phyloP scores from a whole-genome alignment of 2,797 vertebrate species.

The Etheostoma perlongum region DNA sequence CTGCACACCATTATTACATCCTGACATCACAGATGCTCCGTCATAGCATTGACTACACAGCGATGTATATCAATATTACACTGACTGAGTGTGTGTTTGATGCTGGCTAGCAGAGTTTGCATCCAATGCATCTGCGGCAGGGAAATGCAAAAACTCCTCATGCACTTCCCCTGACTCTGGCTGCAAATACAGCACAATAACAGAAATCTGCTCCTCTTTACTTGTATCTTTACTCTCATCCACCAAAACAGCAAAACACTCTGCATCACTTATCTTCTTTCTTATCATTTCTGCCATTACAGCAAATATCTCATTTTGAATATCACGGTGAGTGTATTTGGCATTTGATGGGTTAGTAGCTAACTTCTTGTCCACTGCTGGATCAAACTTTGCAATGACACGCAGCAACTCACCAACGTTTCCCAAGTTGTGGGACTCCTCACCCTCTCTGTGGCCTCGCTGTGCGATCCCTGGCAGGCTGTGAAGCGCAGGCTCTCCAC shows the following conservation, averaged over 20 bases:
- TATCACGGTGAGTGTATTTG: constrained; percentile 1
- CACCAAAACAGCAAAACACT: constrained; percentile 27
- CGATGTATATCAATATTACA: not conserved
- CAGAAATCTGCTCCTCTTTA: constrained; percentile 32
- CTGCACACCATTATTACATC: constrained; percentile 13
- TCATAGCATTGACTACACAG: not conserved
- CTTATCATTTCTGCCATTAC: constrained; percentile 27
- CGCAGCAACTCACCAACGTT: too few relatives aligned
- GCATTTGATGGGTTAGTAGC: not conserved
- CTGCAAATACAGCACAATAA: constrained; percentile 19
- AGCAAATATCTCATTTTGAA: constrained; percentile 19
- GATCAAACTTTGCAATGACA: not conserved
- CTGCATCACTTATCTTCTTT: constrained; percentile 12
- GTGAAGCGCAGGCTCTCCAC: too few relatives aligned
- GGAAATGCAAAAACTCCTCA: constrained; percentile 36
- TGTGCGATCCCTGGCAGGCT: too few relatives aligned
- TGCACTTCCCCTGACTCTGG: not conserved
- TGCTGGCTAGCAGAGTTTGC: too few relatives aligned
- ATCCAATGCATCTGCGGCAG: constrained; percentile 11
- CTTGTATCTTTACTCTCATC: constrained; percentile 39
- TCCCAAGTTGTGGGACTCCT: too few relatives aligned
- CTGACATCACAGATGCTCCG: constrained; percentile 19
- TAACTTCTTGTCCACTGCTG: not conserved
- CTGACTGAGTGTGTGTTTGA: too few relatives aligned
- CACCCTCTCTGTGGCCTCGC: too few relatives aligned